These are phyloP conservation scores for Microcebus griseorufus DNA, from an alignment of 2,113 vertebrate species.

Conservation along the genomic window DNA sequence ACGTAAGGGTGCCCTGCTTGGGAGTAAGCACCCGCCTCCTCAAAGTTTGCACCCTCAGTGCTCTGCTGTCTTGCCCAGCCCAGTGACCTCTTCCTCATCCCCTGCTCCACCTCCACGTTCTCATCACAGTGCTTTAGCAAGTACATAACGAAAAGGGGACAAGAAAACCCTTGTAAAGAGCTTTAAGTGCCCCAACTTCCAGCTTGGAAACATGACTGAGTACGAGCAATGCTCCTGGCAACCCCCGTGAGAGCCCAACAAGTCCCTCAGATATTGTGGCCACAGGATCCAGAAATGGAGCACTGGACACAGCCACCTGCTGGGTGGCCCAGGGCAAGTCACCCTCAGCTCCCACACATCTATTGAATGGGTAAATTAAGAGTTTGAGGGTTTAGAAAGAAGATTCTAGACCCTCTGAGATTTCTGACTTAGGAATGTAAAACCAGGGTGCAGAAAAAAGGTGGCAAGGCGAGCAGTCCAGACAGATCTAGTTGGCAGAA, in stretches of 20 bases:
- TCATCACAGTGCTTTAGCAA: background rate
- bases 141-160: background rate
- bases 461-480: background rate
- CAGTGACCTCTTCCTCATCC: background rate
- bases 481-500: background rate
- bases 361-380: background rate
- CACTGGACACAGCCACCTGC: background rate
- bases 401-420: background rate
- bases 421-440: background rate
- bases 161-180: background rate
- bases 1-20: background rate
- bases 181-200: background rate
- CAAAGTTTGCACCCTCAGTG: background rate
- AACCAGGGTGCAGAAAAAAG: background rate
- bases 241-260: background rate
- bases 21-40: background rate
- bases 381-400: background rate
- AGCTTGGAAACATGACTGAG: background rate
- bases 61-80: background rate
- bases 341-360: background rate
- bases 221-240: background rate
- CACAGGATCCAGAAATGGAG: background rate
- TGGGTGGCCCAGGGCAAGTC: background rate
- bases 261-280: no score
- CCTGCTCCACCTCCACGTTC: background rate